A percentile compares a stretch with the other conserved stretches of the same genome.
Evolutionary conservation across 2,113 vertebrate species (phyloP).

Genomic region (Festucalex cinctus): DNA sequence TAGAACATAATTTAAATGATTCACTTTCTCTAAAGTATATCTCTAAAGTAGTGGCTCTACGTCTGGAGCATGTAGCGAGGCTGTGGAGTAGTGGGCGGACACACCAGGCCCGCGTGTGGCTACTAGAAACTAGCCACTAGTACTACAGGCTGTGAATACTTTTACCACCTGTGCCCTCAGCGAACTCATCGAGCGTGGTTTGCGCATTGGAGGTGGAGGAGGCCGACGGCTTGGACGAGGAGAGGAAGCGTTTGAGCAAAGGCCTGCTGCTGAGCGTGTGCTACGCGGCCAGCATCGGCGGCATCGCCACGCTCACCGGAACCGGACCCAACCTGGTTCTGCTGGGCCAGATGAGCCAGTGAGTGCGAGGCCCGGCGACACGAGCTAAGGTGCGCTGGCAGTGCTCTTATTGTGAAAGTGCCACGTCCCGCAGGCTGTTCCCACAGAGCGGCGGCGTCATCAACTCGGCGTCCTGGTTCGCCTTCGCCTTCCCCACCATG

Average conservation of each 20-base stretch:
- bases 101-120: too few relatives aligned
- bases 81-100: too few relatives aligned
- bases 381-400: too few relatives aligned
- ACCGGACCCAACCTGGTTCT: conserved; percentile 94
- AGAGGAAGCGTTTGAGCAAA: conserved; percentile 70
- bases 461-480: conserved; percentile 95
- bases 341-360: conserved; percentile 90
- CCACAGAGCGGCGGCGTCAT: conserved; percentile 81
- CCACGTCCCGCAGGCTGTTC: conserved; percentile 75
- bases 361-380: conserved; percentile 40
- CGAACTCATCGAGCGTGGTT: background rate
- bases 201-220: conserved; percentile 38
- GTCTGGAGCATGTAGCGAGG: too few relatives aligned
- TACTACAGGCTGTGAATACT: background rate
- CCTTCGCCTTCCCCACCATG: conserved; percentile 92
- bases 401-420: background rate
- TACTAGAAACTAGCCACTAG: too few relatives aligned
- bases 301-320: conserved; percentile 90
- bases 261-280: conserved; percentile 87
- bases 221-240: conserved; percentile 26
- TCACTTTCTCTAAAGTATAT: too few relatives aligned
- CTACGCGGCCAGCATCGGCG: conserved; percentile 94
- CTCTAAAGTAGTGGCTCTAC: too few relatives aligned
- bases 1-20: too few relatives aligned
- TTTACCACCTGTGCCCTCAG: background rate